These are phyloP conservation scores for Gymnobelideus leadbeateri DNA, from an alignment of 2,113 vertebrate genomes.

Conservation along the genomic window DNA sequence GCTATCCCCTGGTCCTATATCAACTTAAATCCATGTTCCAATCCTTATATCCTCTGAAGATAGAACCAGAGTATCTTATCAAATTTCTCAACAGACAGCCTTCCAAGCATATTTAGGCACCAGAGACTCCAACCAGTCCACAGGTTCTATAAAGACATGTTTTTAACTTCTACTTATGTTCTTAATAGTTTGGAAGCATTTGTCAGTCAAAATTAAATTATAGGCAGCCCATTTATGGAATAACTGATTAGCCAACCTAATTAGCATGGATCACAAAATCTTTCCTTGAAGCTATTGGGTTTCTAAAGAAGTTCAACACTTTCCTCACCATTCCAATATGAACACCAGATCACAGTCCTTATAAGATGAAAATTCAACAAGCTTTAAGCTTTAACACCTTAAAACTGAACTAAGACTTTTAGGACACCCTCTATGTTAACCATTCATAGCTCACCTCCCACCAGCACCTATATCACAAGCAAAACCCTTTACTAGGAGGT, in stretches of 20 bases:
- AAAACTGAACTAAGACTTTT: background rate
- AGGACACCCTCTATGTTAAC: background rate
- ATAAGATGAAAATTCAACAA: slow-evolving; percentile 65
- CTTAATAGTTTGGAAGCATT: slow-evolving; percentile 71
- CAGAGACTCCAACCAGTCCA: background rate
- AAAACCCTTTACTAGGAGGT: background rate
- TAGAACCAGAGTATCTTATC: background rate
- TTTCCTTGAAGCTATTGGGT: slow-evolving; percentile 58
- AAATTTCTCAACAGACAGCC: background rate
- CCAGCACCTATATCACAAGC: background rate
- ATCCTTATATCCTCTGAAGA: background rate
- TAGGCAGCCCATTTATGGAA: slow-evolving; percentile 67
- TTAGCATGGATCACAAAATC: slow-evolving; percentile 76
- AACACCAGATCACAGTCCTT: slow-evolving; percentile 73
- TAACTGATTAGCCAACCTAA: slow-evolving; percentile 78
- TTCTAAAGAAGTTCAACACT: slow-evolving; percentile 71
- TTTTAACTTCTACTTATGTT: slow-evolving; percentile 51
- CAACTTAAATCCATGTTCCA: background rate
- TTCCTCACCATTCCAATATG: slow-evolving; percentile 54
- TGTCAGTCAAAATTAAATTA: slow-evolving; percentile 72
- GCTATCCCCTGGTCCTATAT: background rate
- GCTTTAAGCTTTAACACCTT: background rate
- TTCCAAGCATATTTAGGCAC: background rate
- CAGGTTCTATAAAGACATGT: background rate
- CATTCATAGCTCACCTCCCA: background rate